A percentile compares a stretch with the other conserved stretches of the same genome.
These are phyloP conservation scores for Lepidurus packardi DNA, from an alignment of 1,140 invertebrate genomes.

Conservation along the genomic window DNA sequence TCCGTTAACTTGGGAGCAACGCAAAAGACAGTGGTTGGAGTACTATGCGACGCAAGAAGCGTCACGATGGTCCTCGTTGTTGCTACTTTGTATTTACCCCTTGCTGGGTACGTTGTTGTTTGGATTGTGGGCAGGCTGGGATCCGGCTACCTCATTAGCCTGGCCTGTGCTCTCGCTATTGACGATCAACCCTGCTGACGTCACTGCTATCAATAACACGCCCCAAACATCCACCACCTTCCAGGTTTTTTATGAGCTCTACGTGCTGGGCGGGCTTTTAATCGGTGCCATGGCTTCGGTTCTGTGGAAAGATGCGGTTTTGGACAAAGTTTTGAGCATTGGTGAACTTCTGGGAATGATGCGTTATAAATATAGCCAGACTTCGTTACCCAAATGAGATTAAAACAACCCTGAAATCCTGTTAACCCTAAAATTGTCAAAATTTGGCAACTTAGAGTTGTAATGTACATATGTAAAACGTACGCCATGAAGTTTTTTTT, in stretches of 20 bases:
- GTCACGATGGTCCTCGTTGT: constrained; percentile 23
- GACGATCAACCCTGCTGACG: constrained; percentile 10
- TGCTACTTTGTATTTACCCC: constrained; percentile 28
- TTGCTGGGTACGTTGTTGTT: constrained; percentile 32
- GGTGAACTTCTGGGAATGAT: constrained; percentile 6
- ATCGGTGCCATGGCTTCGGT: neutral
- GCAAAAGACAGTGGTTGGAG: neutral
- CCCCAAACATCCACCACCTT: constrained; percentile 22
- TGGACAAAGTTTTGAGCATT: neutral
- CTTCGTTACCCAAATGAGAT: neutral
- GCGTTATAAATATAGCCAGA: constrained; percentile 3
- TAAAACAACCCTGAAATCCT: neutral
- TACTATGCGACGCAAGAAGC: constrained; percentile 24
- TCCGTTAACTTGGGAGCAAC: neutral
- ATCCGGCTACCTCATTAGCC: constrained; percentile 24
- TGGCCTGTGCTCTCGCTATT: constrained; percentile 28
- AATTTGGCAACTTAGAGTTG: no score
- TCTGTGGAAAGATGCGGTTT: neutral
- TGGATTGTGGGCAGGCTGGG: constrained; percentile 30
- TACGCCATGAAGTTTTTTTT: no score
- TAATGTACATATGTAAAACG: no score
- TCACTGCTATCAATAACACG: constrained; percentile 22
- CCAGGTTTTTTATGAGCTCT: constrained; percentile 25
- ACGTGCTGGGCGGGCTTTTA: constrained; percentile 24
- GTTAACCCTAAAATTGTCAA: no score